Percentiles rank a stretch among this genome's conserved stretches.
phyloP scores from a whole-genome alignment of 2,888 invertebrate species.

The Cosmia trapezina region DNA sequence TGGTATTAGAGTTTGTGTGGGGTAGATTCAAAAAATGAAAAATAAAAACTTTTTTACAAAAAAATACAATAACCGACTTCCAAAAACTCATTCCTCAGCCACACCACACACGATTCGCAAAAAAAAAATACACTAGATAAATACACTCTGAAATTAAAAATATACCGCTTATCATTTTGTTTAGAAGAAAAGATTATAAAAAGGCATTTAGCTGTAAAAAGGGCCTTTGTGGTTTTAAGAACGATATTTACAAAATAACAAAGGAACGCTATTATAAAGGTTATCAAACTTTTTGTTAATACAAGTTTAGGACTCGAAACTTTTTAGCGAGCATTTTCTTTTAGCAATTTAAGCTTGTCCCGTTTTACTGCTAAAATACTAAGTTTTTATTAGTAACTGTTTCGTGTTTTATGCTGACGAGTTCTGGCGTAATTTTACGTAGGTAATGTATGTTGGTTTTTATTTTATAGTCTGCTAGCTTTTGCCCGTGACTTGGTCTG shows the following conservation, averaged over 20 bases:
- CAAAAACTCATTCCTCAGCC: no score
- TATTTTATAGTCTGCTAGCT: not conserved
- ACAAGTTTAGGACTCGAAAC: slow-evolving; percentile 27
- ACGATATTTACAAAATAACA: slow-evolving; percentile 14
- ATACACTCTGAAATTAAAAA: not conserved
- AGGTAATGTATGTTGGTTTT: slow-evolving; percentile 19
- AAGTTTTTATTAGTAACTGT: slow-evolving; percentile 52
- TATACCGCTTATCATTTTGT: not conserved
- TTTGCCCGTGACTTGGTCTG: not conserved
- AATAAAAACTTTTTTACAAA: no score
- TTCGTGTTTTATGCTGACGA: slow-evolving; percentile 43
- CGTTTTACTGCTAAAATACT: slow-evolving; percentile 35
- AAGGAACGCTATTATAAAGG: not conserved
- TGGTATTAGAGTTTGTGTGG: no score
- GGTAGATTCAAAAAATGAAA: no score
- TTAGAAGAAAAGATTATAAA: not conserved
- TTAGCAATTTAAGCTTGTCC: slow-evolving; percentile 31
- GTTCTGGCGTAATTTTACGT: slow-evolving; percentile 25
- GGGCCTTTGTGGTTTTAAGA: slow-evolving; percentile 3
- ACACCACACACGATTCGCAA: no score
- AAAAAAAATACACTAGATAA: no score
- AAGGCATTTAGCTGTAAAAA: not conserved
- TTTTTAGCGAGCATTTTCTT: slow-evolving; percentile 50
- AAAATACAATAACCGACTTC: no score
- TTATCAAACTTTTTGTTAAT: slow-evolving; percentile 32